Evolutionary conservation across 2,113 vertebrate genomes (phyloP).

Genomic region (Cheilinus undulatus): DNA sequence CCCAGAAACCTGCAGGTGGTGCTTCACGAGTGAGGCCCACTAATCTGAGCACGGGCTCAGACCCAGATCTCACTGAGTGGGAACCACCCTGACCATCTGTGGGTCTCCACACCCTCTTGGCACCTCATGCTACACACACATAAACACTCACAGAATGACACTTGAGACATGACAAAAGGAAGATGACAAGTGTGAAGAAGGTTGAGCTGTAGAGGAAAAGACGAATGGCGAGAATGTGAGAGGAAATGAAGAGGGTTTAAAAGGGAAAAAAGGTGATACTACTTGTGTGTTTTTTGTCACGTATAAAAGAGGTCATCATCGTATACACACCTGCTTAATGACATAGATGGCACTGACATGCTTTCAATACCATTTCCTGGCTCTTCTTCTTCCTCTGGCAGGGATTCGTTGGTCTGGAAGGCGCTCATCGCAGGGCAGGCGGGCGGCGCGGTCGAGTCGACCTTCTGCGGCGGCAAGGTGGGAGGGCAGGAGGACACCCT

Average conservation of each 20-base stretch:
- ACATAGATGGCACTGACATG: slow-evolving; percentile 38
- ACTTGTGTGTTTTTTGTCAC: background rate
- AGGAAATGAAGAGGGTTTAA: background rate
- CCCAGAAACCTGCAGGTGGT: slow-evolving; percentile 70
- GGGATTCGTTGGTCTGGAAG: slow-evolving; percentile 59
- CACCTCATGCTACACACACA: slow-evolving; percentile 56
- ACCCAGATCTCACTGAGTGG: slow-evolving; percentile 84
- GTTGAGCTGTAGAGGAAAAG: background rate
- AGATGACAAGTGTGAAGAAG: slow-evolving; percentile 9
- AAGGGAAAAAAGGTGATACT: background rate
- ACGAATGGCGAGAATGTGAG: background rate
- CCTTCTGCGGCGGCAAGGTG: slow-evolving; percentile 77
- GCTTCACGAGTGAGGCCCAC: slow-evolving; percentile 76
- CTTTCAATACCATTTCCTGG: slow-evolving; percentile 48
- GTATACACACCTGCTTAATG: slow-evolving; percentile 27
- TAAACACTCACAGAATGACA: slow-evolving; percentile 2
- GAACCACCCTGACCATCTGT: slow-evolving; percentile 87
- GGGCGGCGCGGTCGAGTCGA: slow-evolving; percentile 74
- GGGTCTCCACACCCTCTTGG: slow-evolving; percentile 84
- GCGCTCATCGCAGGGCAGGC: slow-evolving; percentile 47
- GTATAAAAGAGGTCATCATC: slow-evolving; percentile 41
- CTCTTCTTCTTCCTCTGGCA: slow-evolving; percentile 52
- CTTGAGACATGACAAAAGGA: slow-evolving; percentile 12
- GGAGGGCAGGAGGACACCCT: slow-evolving; percentile 81
- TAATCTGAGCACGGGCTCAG: slow-evolving; percentile 77